Evolutionary conservation across 1,140 invertebrate genomes (phyloP), one percentile per base, ranked within the genome.

Genomic region (Platyscapa corneri): DNA sequence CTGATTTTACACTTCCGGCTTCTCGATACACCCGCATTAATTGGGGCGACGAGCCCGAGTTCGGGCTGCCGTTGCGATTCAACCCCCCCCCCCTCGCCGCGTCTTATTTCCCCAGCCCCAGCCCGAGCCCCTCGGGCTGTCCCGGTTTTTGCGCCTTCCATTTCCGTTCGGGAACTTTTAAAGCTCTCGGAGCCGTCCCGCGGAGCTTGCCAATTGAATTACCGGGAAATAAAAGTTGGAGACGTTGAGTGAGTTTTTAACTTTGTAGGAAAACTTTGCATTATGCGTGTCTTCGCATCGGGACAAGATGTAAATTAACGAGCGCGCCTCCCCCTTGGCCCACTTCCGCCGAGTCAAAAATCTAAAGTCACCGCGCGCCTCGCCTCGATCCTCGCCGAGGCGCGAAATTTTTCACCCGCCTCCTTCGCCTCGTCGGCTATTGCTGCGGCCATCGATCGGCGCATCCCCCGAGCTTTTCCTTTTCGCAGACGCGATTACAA

Each of bases 231-330:
- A 70, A 70, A 70, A 37, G 32, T 37, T 37, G 30, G 67, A 20
- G 67, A 10, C n/a, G n/a, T n/a, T n/a, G n/a, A 18, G 1, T 53
- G 49, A 53, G 16, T 53, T 53, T 53, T 53, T 53, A 53, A 53
- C 49, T 53, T 53, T 53, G 8, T 18, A 53, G 49, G 18, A 53
- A 14, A 53, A 67, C 30, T 30, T 67, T 32, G 64, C 8, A 5
- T 67, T 67, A 16, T 34, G 30, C 16, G 27, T 67, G 10, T 14
- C 16, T 6, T 14, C 12, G 64, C 3, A 30, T 67, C 30, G 64
- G 23, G 64, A 30, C 8, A 67, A 67, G n/a, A 67, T 67, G n/a
- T 67, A 67, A 67, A 67, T 67, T 34, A 72, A 37, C 34, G 67
- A 72, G 14, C 34, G 34, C 34, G 6, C 39, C 67, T 39, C 18